These are phyloP conservation scores for Indicator maculatus DNA, from an alignment of 2,113 vertebrate species.

Conservation along the genomic window DNA sequence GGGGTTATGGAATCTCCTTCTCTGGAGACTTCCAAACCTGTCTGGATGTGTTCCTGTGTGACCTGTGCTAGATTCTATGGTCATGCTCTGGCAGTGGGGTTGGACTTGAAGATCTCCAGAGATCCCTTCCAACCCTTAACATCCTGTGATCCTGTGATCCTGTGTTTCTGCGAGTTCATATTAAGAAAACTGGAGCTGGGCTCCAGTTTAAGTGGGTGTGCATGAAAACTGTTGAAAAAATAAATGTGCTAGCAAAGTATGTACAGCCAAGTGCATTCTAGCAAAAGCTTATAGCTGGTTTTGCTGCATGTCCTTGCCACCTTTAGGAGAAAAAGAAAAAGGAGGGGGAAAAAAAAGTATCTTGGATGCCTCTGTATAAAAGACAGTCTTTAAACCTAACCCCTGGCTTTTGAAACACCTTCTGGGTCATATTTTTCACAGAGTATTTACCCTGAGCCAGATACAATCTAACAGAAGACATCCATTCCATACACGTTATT, in stretches of 20 bases:
- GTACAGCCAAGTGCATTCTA: background rate
- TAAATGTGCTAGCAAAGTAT: background rate
- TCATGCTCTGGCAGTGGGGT: too few relatives aligned
- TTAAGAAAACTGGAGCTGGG: background rate
- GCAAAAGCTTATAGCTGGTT: background rate
- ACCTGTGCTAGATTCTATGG: too few relatives aligned
- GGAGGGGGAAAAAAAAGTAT: background rate
- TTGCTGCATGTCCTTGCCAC: background rate
- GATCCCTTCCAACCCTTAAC: too few relatives aligned
- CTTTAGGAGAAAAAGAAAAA: background rate
- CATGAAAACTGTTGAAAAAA: background rate
- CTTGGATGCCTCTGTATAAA: background rate
- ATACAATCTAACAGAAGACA: background rate
- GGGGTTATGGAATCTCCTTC: too few relatives aligned
- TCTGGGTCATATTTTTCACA: background rate
- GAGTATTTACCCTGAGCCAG: background rate
- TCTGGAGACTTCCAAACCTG: too few relatives aligned
- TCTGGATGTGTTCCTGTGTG: too few relatives aligned
- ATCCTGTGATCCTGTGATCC: too few relatives aligned
- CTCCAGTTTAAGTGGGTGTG: background rate
- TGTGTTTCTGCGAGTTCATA: background rate
- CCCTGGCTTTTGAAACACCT: background rate
- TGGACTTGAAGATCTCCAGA: too few relatives aligned
- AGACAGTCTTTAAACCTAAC: background rate
- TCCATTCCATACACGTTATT: background rate